Evolutionary conservation across 2,888 invertebrate species (phyloP), one percentile per base, ranked within the genome.

Genomic region (Sceliomorpha sp.): DNA sequence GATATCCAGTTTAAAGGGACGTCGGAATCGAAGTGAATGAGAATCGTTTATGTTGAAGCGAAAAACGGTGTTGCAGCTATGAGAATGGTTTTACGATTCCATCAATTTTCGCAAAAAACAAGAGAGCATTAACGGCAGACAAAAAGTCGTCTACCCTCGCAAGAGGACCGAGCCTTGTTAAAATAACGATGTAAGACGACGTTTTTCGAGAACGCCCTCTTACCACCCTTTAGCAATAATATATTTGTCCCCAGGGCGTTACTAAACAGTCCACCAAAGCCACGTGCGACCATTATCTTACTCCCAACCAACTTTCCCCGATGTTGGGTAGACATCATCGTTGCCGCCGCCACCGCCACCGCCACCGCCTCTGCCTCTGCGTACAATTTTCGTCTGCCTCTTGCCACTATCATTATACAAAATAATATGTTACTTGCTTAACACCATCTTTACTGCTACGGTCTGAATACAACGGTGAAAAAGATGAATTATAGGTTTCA

Each of bases 221-320:
- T 9, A 63, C 53, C 39, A 77, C 81, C 83, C 79, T 82, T 84
- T 81, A 78, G 80, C 82, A 84, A 83, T 85, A 85, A 85, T 84
- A 81, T 82, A 85, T 85, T 74, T 80, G 77, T 84, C 84, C 84
- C 84, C 58, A 14, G 84, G 81, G 85, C 72, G 80, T 82, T 82
- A 59, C 59, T 62, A 47, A 53, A 58, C 66, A 74, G 69, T 76
- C 59, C 71, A 60, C 75, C 72, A 64, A 73, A 70, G 72, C 74
- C 71, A 79, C 75, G 76, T 75, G 74, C 78, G 73, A 76, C 81
- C 81, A 79, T 83, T 83, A 84, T 78, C 82, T 82, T 77, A 78
- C 72, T 77, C 47, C 63, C 53, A 55, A 37, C 39, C 34, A 64
- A 63, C 51, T 70, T 74, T 72, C 44, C 62, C 27, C n/a, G 15